Base-by-base conservation (phyloP, 30 jellyfish, hydroid and myxozoan genomes). In the Cassiopea xamachana region DNA sequence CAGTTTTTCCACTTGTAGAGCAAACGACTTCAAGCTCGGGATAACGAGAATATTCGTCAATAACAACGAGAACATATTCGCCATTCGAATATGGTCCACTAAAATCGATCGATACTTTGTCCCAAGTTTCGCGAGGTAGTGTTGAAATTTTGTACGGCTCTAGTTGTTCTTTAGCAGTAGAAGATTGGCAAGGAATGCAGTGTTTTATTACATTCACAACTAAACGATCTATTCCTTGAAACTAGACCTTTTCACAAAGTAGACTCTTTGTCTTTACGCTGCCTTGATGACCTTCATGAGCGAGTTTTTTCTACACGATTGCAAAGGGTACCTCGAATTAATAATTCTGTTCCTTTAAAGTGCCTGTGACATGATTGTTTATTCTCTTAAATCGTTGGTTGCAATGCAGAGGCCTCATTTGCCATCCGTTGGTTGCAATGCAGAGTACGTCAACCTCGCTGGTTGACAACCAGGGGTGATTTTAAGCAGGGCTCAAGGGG, bases 111-210 rank as follows among this genome's bases (percentile, higher is more conserved):
- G 90, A 50, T 16, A 16, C 60, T 19, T 79, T 19, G 45, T 59
- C 61, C 88, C 92, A 49, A 45, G 95, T 92, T 43, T 8, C 85
- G 9, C 13, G 44, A 17, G 91, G 95, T 39, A 78, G 19, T 7
- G 60, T 19, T 46, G 91, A 15, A 71, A 79, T 78, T 45, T 68
- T 4, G 51, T 77, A 27, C 51, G 95, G 85, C 74, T 46, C 72
- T n/a, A 73, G 85, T 7, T 87, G 77, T 7, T 46, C 49, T 44
- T 73, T 12, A 13, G 44, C 16, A 7, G 85, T 69, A 13, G 82
- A 51, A 4, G 93, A 84, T 77, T 81, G 97, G 83, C 97, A 89
- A 17, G 96, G 86, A 9, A 64, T 46, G 87, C 96, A 85, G 48
- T n/a, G 43, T 7, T 61, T 85, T 14, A 91, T 61, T 1, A 46